Conservation (phyloP, 2,888 invertebrate genomes). For the Cheilosia vernalis region DNA sequence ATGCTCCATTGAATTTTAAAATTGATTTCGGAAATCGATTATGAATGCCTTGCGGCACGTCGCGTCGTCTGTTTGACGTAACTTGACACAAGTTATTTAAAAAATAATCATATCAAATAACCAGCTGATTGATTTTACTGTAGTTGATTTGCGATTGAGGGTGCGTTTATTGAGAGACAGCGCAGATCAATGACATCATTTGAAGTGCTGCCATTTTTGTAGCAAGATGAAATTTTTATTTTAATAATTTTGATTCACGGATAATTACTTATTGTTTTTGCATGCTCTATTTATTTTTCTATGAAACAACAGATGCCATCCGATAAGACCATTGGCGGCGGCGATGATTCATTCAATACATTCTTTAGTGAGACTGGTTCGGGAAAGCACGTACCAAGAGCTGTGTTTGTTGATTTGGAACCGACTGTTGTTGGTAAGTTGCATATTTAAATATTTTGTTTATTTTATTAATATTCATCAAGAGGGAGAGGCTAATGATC, state of each 20-base stretch:
- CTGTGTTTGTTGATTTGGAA: constrained; percentile 95
- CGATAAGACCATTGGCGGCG: constrained; percentile 90
- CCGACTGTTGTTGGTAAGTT: constrained; percentile 94
- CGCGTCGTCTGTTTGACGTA: neutral
- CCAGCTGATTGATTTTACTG: constrained; percentile 24
- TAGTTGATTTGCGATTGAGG: neutral
- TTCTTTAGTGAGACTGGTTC: constrained; percentile 89
- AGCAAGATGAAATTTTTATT: neutral
- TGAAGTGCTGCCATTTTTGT: no score
- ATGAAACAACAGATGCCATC: constrained; percentile 87
- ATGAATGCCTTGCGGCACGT: constrained; percentile 30
- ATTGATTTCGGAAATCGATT: constrained; percentile 57
- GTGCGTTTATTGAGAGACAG: neutral
- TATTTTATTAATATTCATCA: neutral
- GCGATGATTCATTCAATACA: constrained; percentile 91
- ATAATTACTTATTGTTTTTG: constrained; percentile 32
- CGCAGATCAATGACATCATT: constrained; percentile 51
- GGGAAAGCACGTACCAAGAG: constrained; percentile 94
- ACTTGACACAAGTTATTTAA: constrained; percentile 15
- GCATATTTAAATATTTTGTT: neutral
- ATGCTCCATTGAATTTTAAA: constrained; percentile 50
- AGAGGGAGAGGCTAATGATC: neutral
- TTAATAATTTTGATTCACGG: constrained; percentile 18
- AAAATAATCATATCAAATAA: constrained; percentile 16
- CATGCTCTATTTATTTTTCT: constrained; percentile 46